Conservation (phyloP, 2,797 vertebrate genomes). For the Staurois parvus region DNA sequence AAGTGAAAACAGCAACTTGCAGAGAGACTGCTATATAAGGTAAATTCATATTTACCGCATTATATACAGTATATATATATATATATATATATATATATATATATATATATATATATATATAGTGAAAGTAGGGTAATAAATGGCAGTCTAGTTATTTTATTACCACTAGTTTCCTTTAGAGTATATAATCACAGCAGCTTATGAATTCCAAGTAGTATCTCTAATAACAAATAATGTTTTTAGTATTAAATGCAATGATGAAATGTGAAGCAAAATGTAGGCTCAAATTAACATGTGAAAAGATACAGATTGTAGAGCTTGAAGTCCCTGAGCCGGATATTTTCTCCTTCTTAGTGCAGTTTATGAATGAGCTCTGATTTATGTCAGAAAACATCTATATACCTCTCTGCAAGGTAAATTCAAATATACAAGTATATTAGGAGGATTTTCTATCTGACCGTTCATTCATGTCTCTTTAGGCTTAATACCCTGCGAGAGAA, state of each 20-base stretch:
- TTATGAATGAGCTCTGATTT: slow-evolving; percentile 36
- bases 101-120: no score
- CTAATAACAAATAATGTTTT: slow-evolving; percentile 1
- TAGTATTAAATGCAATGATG: background rate
- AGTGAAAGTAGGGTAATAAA: no score
- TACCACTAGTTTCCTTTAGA: no score
- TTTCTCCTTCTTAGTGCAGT: slow-evolving; percentile 26
- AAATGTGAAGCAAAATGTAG: slow-evolving; percentile 9
- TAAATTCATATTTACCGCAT: no score
- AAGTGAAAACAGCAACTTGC: no score
- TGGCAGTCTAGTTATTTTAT: no score
- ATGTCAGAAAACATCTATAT: slow-evolving; percentile 33
- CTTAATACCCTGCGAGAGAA: slow-evolving; percentile 39
- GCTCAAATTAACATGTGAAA: slow-evolving; percentile 24
- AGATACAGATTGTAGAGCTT: slow-evolving; percentile 15
- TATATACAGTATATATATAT: no score
- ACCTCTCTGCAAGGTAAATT: slow-evolving; percentile 32
- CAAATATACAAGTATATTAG: slow-evolving; percentile 48
- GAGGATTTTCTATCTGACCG: slow-evolving; percentile 36
- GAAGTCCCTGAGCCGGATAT: slow-evolving; percentile 21
- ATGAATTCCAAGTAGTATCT: background rate
- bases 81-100: no score
- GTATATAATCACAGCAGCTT: no score
- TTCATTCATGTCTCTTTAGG: slow-evolving; percentile 27
- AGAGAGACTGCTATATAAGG: no score